Percentiles rank a stretch among this genome's conserved stretches.
These are phyloP conservation scores for Synanthedon tipuliformis DNA, from an alignment of 2,888 invertebrate species.

Conservation along the genomic window DNA sequence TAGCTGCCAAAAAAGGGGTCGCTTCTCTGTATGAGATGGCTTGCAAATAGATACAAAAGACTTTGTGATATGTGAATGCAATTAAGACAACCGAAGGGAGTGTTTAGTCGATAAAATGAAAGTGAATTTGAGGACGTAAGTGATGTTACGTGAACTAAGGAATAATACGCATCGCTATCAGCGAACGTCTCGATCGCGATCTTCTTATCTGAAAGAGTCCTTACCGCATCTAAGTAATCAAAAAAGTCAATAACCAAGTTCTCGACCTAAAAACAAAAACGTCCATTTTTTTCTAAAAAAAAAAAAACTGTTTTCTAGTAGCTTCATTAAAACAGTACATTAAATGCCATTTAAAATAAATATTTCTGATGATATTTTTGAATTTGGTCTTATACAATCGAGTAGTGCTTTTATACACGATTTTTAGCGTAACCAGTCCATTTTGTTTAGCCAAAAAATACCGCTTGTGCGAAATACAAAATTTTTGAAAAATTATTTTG, in stretches of 20 bases:
- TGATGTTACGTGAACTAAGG: slow-evolving; percentile 2
- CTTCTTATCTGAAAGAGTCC: slow-evolving; percentile 33
- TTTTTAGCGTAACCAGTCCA: slow-evolving; percentile 67
- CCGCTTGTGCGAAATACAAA: slow-evolving; percentile 52
- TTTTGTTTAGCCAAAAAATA: slow-evolving; percentile 65
- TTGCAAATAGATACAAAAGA: slow-evolving; percentile 53
- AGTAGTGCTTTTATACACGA: slow-evolving; percentile 66
- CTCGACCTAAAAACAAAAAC: slow-evolving; percentile 67
- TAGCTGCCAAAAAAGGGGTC: slow-evolving; percentile 14
- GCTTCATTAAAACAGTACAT: slow-evolving; percentile 48
- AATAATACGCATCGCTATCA: background rate
- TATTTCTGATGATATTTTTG: slow-evolving; percentile 63
- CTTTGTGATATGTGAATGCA: slow-evolving; percentile 54
- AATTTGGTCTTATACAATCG: slow-evolving; percentile 61
- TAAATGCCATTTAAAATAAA: slow-evolving; percentile 57
- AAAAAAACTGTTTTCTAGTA: slow-evolving; percentile 53
- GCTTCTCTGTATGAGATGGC: slow-evolving; percentile 53
- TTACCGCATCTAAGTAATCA: slow-evolving; percentile 53
- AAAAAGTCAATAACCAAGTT: slow-evolving; percentile 53
- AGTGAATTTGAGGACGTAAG: slow-evolving; percentile 27
- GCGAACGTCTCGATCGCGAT: slow-evolving; percentile 8
- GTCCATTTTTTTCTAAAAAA: slow-evolving; percentile 65
- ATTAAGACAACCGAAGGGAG: slow-evolving; percentile 52
- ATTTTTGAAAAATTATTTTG: slow-evolving; percentile 59
- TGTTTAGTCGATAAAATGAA: slow-evolving; percentile 31